Base-by-base conservation (phyloP, 2,113 vertebrate genomes). In the Sinosuthora webbiana region DNA sequence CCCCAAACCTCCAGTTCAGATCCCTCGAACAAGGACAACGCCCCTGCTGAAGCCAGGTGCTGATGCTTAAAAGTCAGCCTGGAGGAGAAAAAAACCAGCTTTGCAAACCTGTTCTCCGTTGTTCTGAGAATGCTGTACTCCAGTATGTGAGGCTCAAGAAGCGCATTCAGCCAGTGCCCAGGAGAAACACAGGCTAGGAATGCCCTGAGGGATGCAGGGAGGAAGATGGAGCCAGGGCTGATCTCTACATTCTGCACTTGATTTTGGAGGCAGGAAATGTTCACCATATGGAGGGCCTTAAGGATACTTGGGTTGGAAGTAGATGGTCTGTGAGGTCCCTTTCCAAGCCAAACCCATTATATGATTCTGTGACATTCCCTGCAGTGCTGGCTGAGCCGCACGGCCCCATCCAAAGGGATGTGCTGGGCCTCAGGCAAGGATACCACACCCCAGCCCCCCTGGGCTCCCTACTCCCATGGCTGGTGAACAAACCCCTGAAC, bases 211-310 rank as follows among this genome's bases (percentile, higher is more conserved):
- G 45, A 35, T 59, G 31, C 3, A 41, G 63, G 57, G 59, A 45
- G 33, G 71, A 60, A 45, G 49, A 73, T 1, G 4, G 33, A 83
- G 41, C 55, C 3, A 1, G n/a, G 33, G 15, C 53, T 59, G 47
- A 76, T 44, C 57, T 81, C 78, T 14, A 27, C 15, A 11, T 65
- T 50, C 53, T 7, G 7, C 13, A 1, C 10, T 77, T 37, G 41
- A 2, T 78, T 65, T 37, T 2, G 9, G 64, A 92, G 50, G 31
- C 1, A 4, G 59, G 57, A 14, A 64, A 70, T 19, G 24, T 52
- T 55, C 0, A 0, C 55, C 59, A 18, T 0, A 0, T 13, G 33
- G 33, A 68, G 57, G 23, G 21, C 60, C 55, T 60, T 5, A 0
- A n/a, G 71, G 71, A 31, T 28, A 33, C 49, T 63, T n/a, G 11